Percentiles rank a stretch among this genome's conserved stretches.
phyloP scores from a whole-genome alignment of 2,797 vertebrate genomes.

The Myripristis jacobus region DNA sequence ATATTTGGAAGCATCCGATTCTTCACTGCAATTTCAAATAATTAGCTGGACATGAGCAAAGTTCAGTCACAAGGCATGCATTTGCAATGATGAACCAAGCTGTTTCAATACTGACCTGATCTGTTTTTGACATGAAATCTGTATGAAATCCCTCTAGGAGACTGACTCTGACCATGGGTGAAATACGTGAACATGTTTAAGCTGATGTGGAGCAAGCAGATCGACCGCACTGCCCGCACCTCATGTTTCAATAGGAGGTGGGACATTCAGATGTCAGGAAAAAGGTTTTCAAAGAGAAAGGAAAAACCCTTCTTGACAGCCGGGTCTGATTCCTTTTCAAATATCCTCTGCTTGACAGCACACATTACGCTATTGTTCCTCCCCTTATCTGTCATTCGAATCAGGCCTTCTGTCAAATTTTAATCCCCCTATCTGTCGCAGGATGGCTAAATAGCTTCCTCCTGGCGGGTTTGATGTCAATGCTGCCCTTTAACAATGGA shows the following conservation, averaged over 20 bases:
- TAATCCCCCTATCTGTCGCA: conserved; percentile 64
- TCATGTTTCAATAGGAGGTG: conserved; percentile 47
- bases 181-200: background rate
- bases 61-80: no score
- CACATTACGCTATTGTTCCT: conserved; percentile 68
- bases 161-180: background rate
- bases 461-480: conserved; percentile 64
- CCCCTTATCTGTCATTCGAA: conserved; percentile 65
- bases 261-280: conserved; percentile 44
- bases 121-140: background rate
- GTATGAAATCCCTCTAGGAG: background rate
- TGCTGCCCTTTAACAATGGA: conserved; percentile 66
- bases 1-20: no score
- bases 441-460: conserved; percentile 62
- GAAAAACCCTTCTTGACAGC: conserved; percentile 53
- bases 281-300: conserved; percentile 45
- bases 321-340: conserved; percentile 67
- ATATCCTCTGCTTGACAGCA: conserved; percentile 59
- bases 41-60: no score
- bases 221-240: conserved; percentile 5
- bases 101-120: no score
- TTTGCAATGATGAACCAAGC: no score
- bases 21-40: no score
- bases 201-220: conserved; percentile 28
- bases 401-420: conserved; percentile 65